Base-by-base conservation (phyloP, 2,888 invertebrate genomes). In the Pilophorus perplexus region DNA sequence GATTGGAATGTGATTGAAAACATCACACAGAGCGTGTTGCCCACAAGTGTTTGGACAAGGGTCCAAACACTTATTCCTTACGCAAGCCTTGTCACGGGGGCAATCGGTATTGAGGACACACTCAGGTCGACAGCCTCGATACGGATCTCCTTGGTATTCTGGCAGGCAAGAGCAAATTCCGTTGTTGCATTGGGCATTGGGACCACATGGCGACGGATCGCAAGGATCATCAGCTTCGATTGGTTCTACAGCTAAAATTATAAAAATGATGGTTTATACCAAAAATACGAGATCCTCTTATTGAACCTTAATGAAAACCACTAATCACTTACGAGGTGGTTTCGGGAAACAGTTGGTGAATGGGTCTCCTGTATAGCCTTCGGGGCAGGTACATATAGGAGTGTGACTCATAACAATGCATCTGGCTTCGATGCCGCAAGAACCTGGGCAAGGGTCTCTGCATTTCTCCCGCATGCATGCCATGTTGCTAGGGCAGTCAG, bases 1-100 rank as follows among this genome's bases (percentile, higher is more conserved):
- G 78, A 82, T 80, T 1, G 84, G 82, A 68, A 82, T 80, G 73
- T 84, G 90, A 75, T 89, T 89, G 25, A 88, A 79, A 2, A 89
- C 88, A 72, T 83, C 82, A 74, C 91, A 92, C 54, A 84, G 75
- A 1, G 91, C 90, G 74, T 86, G 87, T 57, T 78, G 76, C 0
- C 90, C 91, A 75, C 92, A 92, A 20, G 87, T 87, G 68, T 86
- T 86, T 6, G 86, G 84, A 73, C 92, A 91, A 52, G 91, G 90
- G 75, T 90, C 86, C 54, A 80, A 75, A 74, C 91, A 92, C 77
- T 89, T 89, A 74, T 85, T 87, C 72, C 81, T 80, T 1, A 83
- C 79, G 74, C 90, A 90, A 68, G 89, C 85, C 74, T 82, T 83
- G 74, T 85, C 80, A 72, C 82, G 81, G 23, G 84, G 78, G 76